Conservation (phyloP, 1,140 invertebrate genomes). For the Phymastichus coffea region DNA sequence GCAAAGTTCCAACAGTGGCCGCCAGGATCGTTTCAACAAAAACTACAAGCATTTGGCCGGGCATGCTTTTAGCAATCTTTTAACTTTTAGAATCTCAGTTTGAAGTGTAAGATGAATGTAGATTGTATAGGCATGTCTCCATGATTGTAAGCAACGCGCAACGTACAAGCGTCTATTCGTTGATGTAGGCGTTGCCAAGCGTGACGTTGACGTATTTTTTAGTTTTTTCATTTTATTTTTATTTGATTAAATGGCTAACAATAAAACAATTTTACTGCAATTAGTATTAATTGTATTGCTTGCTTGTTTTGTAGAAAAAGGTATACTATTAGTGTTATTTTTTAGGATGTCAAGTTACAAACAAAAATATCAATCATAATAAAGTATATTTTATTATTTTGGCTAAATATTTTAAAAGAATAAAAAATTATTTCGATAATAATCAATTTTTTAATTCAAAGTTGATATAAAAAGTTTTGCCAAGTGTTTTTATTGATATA, state of each 20-base stretch:
- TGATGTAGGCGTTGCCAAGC: slow-evolving; percentile 13
- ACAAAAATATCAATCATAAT: background rate
- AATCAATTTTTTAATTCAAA: slow-evolving; percentile 22
- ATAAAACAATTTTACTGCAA: slow-evolving; percentile 1
- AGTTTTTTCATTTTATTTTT: slow-evolving; percentile 2
- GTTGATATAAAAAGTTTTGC: background rate
- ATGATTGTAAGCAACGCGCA: too few species aligned
- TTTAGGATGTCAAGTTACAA: background rate
- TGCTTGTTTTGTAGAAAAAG: slow-evolving; percentile 19
- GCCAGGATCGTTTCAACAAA: too few species aligned
- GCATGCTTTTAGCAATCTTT: too few species aligned
- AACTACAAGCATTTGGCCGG: too few species aligned
- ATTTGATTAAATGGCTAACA: slow-evolving; percentile 16
- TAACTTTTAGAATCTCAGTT: too few species aligned
- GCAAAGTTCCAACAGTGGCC: too few species aligned
- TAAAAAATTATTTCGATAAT: background rate
- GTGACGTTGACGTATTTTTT: background rate
- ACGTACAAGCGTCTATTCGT: too few species aligned
- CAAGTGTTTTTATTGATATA: background rate
- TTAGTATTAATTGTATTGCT: slow-evolving; percentile 5
- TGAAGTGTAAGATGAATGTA: too few species aligned
- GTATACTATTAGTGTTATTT: background rate
- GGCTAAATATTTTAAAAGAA: background rate
- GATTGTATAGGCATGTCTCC: too few species aligned
- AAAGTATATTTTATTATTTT: background rate